Evolutionary conservation across 2,113 vertebrate genomes (phyloP).

Genomic region (Eonycteris spelaea): DNA sequence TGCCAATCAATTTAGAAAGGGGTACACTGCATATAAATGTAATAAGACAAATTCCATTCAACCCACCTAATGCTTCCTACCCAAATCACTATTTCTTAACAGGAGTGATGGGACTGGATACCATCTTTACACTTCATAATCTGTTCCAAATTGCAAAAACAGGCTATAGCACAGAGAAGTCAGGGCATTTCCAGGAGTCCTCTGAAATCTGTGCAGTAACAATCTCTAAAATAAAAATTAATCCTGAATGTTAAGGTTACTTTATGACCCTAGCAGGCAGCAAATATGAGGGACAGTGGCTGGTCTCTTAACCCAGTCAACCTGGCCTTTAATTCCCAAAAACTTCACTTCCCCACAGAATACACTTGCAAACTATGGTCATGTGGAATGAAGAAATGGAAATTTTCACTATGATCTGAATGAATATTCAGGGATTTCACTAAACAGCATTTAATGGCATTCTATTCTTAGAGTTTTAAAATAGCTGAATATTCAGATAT

Average conservation of each 20-base stretch:
- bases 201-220: conserved; percentile 63
- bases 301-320: conserved; percentile 3
- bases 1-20: conserved; percentile 81
- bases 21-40: conserved; percentile 63
- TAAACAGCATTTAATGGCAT: conserved; percentile 70
- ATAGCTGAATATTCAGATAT: conserved; percentile 68
- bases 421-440: conserved; percentile 72
- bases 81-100: conserved; percentile 62
- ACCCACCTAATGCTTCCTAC: conserved; percentile 74
- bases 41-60: conserved; percentile 72
- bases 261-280: conserved; percentile 9
- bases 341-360: neutral
- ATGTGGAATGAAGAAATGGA: conserved; percentile 48
- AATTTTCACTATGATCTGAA: conserved; percentile 59
- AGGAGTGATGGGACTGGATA: conserved; percentile 45
- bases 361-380: conserved; percentile 5
- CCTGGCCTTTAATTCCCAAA: conserved; percentile 11
- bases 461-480: conserved; percentile 70
- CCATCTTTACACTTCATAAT: conserved; percentile 51
- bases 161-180: conserved; percentile 18
- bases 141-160: conserved; percentile 49
- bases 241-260: neutral
- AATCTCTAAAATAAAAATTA: conserved; percentile 56
- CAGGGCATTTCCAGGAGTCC: neutral
- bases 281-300: conserved; percentile 25